Evolutionary conservation across 2,113 vertebrate genomes (phyloP), one percentile per base, ranked within the genome.

Genomic region (Mugil cephalus): DNA sequence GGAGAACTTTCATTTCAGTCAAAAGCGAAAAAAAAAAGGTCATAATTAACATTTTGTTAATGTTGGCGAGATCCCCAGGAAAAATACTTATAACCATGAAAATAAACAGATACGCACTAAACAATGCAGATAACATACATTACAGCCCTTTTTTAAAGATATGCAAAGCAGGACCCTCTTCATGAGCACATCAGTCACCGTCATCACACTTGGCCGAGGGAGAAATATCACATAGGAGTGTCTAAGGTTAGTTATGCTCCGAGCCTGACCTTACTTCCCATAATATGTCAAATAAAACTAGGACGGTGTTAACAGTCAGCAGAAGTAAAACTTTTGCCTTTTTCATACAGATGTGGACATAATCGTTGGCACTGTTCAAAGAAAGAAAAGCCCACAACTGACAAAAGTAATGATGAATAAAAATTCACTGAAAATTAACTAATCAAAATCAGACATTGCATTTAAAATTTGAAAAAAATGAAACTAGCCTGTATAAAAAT

Each of bases 21-120:
- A 50, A 82, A 87, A 62, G 55, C 48, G 24, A 30, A 86, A 78
- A 88, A 30, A 86, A 78, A 88, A 91, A 90, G 85, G 88, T 88
- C 83, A 90, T 48, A 80, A 90, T 91, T 90, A 88, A 80, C 88
- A 90, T 88, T 79, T 86, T 8, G 72, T 78, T 79, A 53, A 82
- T 82, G 71, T 76, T 76, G 68, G 38, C 71, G 39, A 40, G 62
- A 72, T 63, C 38, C 38, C 24, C 6, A 30, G 9, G 58, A 64
- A 53, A 35, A 70, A 63, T 42, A 53, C 35, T 39, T 60, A 47
- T 53, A 67, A 51, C 43, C 17, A 1, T 69, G 74, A 43, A 79
- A 79, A 80, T 66, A 83, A 67, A 69, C 40, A 74, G 36, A 75
- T 62, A 45, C 10, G 43, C 45, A 53, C 21, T 55, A 54, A 80